Conservation (phyloP, 1,140 invertebrate species). For the Eupristina koningsbergeri region DNA sequence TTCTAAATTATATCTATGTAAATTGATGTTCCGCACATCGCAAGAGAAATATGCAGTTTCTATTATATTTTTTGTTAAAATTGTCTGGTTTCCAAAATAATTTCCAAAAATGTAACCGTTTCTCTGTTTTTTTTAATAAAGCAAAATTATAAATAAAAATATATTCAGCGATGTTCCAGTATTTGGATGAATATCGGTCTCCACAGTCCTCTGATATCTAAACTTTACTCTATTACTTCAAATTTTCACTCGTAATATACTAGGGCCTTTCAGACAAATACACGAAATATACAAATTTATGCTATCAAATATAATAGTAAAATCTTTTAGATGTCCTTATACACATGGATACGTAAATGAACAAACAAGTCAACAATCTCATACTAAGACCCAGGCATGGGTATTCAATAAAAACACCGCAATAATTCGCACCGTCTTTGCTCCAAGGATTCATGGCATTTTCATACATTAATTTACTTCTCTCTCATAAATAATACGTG, state of each 20-base stretch:
- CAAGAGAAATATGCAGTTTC: too few relatives aligned
- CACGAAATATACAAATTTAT: constrained; percentile 1
- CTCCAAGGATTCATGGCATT: constrained; percentile 1
- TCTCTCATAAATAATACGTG: not conserved
- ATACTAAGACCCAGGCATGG: not conserved
- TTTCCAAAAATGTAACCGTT: not conserved
- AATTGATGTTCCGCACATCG: not conserved
- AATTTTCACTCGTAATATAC: not conserved
- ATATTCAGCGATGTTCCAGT: not conserved
- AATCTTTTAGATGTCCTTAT: not conserved
- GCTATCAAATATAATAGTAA: constrained; percentile 14
- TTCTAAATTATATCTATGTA: too few relatives aligned
- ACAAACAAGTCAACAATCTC: not conserved
- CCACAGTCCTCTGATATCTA: not conserved
- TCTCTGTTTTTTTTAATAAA: not conserved
- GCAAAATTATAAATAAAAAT: not conserved
- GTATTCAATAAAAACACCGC: not conserved
- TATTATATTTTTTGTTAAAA: too few relatives aligned
- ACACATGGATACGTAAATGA: not conserved
- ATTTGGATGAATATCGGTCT: not conserved
- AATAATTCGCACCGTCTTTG: not conserved
- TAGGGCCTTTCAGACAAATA: not conserved
- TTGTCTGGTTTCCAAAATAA: not conserved
- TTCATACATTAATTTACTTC: constrained; percentile 7
- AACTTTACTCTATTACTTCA: not conserved